Evolutionary conservation across 2,797 vertebrate species (phyloP).

Genomic region (Mastacembelus armatus): DNA sequence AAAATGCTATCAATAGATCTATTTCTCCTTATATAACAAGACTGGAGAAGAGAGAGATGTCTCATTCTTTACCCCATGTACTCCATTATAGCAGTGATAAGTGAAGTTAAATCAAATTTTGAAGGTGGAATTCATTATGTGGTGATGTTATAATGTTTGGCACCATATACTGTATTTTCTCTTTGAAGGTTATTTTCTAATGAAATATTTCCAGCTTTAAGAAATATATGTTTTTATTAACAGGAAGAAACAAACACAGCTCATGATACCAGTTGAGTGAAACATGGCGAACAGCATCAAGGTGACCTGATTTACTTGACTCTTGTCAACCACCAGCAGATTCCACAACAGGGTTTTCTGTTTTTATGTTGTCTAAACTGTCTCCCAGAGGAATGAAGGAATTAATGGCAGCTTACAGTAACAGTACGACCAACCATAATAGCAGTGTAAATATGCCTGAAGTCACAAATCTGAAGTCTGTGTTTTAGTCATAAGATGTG

Average conservation of each 20-base stretch:
- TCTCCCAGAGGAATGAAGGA: conserved; percentile 34
- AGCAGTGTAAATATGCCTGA: conserved; percentile 28
- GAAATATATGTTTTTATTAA: conserved; percentile 69
- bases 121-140: too few species aligned
- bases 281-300: conserved; percentile 48
- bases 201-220: conserved; percentile 40
- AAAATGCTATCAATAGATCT: neutral
- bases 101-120: too few species aligned
- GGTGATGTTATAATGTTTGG: too few species aligned
- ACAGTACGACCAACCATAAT: conserved; percentile 22
- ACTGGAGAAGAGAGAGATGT: neutral
- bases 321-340: conserved; percentile 42
- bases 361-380: conserved; percentile 21
- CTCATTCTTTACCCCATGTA: neutral
- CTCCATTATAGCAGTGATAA: too few species aligned
- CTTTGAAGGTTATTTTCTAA: too few species aligned
- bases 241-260: conserved; percentile 63
- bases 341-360: conserved; percentile 22
- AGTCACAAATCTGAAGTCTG: conserved; percentile 31
- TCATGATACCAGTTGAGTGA: conserved; percentile 58
- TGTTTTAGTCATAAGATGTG: conserved; percentile 19
- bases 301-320: conserved; percentile 30
- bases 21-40: neutral
- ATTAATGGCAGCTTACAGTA: conserved; percentile 16
- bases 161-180: too few species aligned